Conservation (phyloP, 2,113 vertebrate genomes). For the Cyprinodon tularosa region DNA sequence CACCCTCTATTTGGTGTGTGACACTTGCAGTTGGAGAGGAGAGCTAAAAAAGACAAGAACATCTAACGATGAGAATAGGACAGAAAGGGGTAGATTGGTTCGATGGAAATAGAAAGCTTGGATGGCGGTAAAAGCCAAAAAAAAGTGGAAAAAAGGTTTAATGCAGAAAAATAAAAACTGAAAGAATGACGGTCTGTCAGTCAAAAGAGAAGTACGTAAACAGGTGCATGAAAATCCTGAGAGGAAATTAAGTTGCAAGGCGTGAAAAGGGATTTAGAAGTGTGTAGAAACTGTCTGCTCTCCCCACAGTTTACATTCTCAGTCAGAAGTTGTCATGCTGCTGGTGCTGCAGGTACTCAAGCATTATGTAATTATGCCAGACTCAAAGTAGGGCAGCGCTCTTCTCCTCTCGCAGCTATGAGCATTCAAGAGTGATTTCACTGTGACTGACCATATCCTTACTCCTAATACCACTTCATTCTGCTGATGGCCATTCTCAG, state of each 20-base stretch:
- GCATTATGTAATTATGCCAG: constrained; percentile 72
- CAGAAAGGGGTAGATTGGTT: constrained; percentile 1
- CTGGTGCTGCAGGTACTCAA: constrained; percentile 72
- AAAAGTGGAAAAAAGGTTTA: constrained; percentile 24
- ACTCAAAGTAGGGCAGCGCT: constrained; percentile 69
- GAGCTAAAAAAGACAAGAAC: constrained; percentile 10
- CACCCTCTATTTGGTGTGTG: constrained; percentile 62
- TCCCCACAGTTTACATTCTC: constrained; percentile 33
- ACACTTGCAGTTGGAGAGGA: constrained; percentile 13
- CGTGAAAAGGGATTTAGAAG: constrained; percentile 26
- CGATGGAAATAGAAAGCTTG: neutral
- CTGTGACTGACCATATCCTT: constrained; percentile 51
- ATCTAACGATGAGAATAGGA: neutral
- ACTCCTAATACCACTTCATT: constrained; percentile 45
- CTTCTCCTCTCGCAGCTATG: constrained; percentile 55
- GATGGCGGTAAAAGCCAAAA: neutral
- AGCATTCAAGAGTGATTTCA: constrained; percentile 52
- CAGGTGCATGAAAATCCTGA: constrained; percentile 10
- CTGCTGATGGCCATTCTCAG: constrained; percentile 36
- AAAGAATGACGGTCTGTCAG: constrained; percentile 11
- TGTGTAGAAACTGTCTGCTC: constrained; percentile 38
- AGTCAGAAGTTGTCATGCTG: constrained; percentile 65
- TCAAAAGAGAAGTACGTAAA: constrained; percentile 22
- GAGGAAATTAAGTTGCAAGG: constrained; percentile 40
- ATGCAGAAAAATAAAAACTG: constrained; percentile 11